Conservation (phyloP, 2,113 vertebrate species). For the Bettongia penicillata region DNA sequence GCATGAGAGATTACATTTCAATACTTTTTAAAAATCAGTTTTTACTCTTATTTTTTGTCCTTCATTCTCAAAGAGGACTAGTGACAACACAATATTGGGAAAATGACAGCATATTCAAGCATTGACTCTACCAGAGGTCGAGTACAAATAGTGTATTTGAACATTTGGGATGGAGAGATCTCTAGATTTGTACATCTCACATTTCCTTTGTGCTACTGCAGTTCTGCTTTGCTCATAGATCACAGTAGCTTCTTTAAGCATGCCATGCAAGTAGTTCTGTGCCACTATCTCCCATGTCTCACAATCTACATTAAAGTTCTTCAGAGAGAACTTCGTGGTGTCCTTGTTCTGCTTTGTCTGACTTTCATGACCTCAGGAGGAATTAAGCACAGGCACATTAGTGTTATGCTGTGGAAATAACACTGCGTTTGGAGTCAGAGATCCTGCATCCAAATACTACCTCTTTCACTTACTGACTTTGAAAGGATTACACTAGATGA, state of each 20-base stretch:
- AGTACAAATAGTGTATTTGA: neutral
- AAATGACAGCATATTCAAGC: neutral
- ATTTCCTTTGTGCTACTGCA: neutral
- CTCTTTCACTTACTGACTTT: neutral
- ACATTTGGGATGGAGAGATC: neutral
- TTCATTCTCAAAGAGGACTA: neutral
- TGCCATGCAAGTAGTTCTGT: no score
- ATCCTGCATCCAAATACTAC: neutral
- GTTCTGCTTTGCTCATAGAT: neutral
- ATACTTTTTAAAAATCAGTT: neutral
- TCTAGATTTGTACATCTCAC: neutral
- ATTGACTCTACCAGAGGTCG: neutral
- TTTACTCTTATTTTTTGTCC: neutral
- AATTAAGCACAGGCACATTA: neutral
- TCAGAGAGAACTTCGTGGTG: neutral
- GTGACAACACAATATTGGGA: neutral
- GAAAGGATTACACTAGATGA: neutral
- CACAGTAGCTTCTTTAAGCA: neutral
- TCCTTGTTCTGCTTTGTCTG: neutral
- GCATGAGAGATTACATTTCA: neutral
- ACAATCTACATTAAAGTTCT: neutral
- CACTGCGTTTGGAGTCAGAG: neutral
- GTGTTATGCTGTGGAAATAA: neutral
- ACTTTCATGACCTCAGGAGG: neutral
- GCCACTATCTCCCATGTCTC: neutral